Conservation (phyloP, 1,140 invertebrate genomes). For the Antheraea mylitta region DNA sequence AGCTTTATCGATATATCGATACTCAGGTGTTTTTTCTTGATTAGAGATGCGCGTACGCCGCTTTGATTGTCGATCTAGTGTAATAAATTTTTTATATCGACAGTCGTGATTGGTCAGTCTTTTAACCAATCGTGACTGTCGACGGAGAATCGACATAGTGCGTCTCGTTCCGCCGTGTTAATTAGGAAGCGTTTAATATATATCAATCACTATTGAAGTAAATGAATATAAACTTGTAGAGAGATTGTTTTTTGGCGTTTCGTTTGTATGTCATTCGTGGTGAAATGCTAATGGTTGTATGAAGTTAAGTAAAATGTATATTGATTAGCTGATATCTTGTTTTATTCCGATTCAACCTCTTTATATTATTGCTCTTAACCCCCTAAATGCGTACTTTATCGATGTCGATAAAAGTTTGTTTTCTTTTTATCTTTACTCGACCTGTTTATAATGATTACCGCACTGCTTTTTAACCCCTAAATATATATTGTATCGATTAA, state of each 20-base stretch:
- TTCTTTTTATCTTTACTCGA: no score
- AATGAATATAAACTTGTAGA: background rate
- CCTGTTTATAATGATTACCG: no score
- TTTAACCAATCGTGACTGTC: background rate
- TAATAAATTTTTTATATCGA: background rate
- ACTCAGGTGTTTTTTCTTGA: no score
- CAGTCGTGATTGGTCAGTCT: background rate
- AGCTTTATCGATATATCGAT: no score
- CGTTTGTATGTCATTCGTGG: conserved; percentile 16
- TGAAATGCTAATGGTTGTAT: conserved; percentile 20
- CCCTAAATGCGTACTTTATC: no score
- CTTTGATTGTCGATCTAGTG: background rate
- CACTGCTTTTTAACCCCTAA: no score
- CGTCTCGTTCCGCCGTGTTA: background rate
- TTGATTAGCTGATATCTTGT: conserved; percentile 38
- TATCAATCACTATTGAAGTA: background rate
- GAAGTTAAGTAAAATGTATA: conserved; percentile 48
- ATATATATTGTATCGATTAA: no score
- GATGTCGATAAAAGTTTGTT: no score
- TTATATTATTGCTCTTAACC: no score
- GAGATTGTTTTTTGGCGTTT: background rate
- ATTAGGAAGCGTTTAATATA: background rate
- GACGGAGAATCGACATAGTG: background rate
- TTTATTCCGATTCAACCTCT: conserved; percentile 20
- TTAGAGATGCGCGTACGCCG: no score